phyloP scores from a whole-genome alignment of 1,140 invertebrate genomes.

The Dysdera silvatica region DNA sequence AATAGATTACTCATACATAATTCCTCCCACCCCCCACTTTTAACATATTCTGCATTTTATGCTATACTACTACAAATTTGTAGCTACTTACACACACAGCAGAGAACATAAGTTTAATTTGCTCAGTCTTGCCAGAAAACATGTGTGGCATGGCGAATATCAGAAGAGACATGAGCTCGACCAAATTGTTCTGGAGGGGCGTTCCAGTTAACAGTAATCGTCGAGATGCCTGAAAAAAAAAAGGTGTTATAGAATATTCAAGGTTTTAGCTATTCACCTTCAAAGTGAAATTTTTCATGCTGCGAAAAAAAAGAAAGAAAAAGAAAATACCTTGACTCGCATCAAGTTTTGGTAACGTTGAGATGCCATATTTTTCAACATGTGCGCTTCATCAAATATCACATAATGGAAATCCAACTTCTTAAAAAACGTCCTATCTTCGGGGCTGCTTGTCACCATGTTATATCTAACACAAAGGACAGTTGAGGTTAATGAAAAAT shows the following conservation, averaged over 20 bases:
- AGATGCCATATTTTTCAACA: conserved; percentile 95
- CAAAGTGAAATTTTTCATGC: neutral
- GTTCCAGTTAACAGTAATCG: conserved; percentile 82
- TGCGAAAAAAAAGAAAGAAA: neutral
- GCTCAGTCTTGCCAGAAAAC: conserved; percentile 77
- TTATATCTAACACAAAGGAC: conserved; percentile 52
- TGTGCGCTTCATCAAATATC: conserved; percentile 94
- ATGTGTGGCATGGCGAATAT: conserved; percentile 94
- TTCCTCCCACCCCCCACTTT: neutral
- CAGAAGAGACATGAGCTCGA: conserved; percentile 89
- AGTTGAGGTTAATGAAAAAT: neutral
- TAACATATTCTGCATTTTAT: too few species aligned
- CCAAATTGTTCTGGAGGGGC: conserved; percentile 88
- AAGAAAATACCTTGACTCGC: conserved; percentile 62
- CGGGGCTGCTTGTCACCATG: conserved; percentile 67
- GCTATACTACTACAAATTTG: neutral
- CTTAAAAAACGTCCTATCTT: conserved; percentile 84
- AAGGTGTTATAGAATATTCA: conserved; percentile 2
- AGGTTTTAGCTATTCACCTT: neutral
- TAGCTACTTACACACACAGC: conserved; percentile 29
- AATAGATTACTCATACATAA: neutral
- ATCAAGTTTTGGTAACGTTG: conserved; percentile 78
- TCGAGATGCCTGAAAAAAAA: conserved; percentile 57
- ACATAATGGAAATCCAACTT: conserved; percentile 82
- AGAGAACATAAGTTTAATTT: conserved; percentile 75